Conservation (phyloP, 2,113 vertebrate species). For the Esox niger region DNA sequence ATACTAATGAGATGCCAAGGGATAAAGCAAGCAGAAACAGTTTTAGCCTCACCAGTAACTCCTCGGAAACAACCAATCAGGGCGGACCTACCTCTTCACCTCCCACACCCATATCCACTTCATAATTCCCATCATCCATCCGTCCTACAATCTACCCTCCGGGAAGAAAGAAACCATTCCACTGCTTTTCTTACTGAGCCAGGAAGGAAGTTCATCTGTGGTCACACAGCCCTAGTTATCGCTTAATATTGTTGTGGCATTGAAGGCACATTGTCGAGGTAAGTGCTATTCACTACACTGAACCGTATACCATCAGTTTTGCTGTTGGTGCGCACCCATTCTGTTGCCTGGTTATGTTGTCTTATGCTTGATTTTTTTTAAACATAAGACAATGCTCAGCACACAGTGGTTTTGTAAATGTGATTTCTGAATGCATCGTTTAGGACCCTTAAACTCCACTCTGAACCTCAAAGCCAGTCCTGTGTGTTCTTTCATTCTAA, state of each 20-base stretch:
- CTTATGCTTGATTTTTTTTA: too few species aligned
- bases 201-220: background rate
- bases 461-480: too few species aligned
- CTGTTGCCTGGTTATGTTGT: too few species aligned
- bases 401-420: background rate
- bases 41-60: background rate
- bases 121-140: background rate
- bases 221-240: background rate
- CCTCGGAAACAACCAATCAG: background rate
- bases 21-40: slow-evolving; percentile 1
- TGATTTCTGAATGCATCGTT: background rate
- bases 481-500: too few species aligned
- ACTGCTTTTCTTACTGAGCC: background rate
- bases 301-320: too few species aligned
- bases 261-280: background rate
- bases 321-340: too few species aligned
- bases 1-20: slow-evolving; percentile 25
- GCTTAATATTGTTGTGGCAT: background rate
- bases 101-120: background rate
- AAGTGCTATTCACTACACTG: background rate
- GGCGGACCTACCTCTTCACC: background rate
- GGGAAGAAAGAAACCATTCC: background rate
- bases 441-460: too few species aligned
- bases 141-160: background rate
- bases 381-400: too few species aligned